Evolutionary conservation across 2,888 invertebrate genomes (phyloP).

Genomic region (Cenopis cana): DNA sequence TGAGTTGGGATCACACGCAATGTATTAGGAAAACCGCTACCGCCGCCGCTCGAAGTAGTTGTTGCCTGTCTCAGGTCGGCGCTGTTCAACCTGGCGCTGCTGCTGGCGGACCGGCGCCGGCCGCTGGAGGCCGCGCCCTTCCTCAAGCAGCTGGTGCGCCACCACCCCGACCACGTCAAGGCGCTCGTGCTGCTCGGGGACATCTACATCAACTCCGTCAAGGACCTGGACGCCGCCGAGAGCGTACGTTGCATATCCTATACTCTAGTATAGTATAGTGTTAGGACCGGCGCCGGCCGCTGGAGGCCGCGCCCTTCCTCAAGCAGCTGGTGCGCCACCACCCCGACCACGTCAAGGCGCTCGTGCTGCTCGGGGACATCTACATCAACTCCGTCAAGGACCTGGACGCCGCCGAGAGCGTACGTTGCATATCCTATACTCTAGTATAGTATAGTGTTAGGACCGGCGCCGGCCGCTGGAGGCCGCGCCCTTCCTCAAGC

Average conservation of each 20-base stretch:
- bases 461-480: slow-evolving; percentile 95
- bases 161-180: slow-evolving; percentile 97
- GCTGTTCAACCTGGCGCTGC: slow-evolving; percentile 95
- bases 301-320: slow-evolving; percentile 96
- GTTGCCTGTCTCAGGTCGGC: too few species aligned
- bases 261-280: background rate
- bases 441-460: too few species aligned
- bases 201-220: slow-evolving; percentile 97
- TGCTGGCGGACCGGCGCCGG: slow-evolving; percentile 94
- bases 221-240: slow-evolving; percentile 97
- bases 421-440: slow-evolving; percentile 75
- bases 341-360: slow-evolving; percentile 97
- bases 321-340: slow-evolving; percentile 96
- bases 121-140: slow-evolving; percentile 97
- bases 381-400: slow-evolving; percentile 98
- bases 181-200: slow-evolving; percentile 97
- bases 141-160: slow-evolving; percentile 94
- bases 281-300: slow-evolving; percentile 93
- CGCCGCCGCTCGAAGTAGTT: too few species aligned
- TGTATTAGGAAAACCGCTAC: too few species aligned
- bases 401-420: slow-evolving; percentile 96
- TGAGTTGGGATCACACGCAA: too few species aligned
- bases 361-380: slow-evolving; percentile 97
- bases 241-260: slow-evolving; percentile 86
- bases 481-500: slow-evolving; percentile 96